These are phyloP conservation scores for Autographa pulchrina DNA, from an alignment of 2,888 invertebrate genomes.

Conservation along the genomic window DNA sequence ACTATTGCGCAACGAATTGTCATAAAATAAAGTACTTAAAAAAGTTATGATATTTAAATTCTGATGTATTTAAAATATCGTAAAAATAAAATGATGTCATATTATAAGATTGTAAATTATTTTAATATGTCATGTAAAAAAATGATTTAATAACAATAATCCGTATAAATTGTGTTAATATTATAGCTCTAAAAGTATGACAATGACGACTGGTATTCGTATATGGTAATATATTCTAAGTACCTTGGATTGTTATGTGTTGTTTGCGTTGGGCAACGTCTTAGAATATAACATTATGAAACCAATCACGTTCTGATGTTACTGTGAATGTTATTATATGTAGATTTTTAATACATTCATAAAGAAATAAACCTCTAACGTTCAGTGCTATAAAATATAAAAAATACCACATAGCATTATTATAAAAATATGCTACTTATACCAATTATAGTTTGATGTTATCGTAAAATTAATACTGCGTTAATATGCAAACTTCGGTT, in stretches of 20 bases:
- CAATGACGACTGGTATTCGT: slow-evolving; percentile 41
- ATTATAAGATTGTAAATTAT: slow-evolving; percentile 17
- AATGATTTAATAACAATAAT: slow-evolving; percentile 43
- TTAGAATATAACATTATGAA: slow-evolving; percentile 46
- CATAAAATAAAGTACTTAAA: not conserved
- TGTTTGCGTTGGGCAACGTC: slow-evolving; percentile 49
- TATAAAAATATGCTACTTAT: slow-evolving; percentile 45
- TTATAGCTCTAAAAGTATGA: slow-evolving; percentile 38
- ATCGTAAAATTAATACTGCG: slow-evolving; percentile 59
- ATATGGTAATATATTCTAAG: slow-evolving; percentile 48
- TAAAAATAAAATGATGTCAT: slow-evolving; percentile 28
- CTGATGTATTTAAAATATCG: slow-evolving; percentile 5
- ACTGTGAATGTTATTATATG: slow-evolving; percentile 32
- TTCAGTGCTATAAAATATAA: slow-evolving; percentile 12
- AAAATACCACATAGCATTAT: slow-evolving; percentile 27
- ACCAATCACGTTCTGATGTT: slow-evolving; percentile 55
- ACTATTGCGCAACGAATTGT: not conserved
- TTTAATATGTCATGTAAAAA: slow-evolving; percentile 30
- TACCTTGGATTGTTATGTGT: slow-evolving; percentile 42
- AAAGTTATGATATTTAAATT: not conserved
- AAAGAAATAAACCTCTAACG: slow-evolving; percentile 20
- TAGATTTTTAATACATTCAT: slow-evolving; percentile 37
- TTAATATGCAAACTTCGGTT: slow-evolving; percentile 64
- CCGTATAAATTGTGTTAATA: slow-evolving; percentile 33
- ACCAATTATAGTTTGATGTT: slow-evolving; percentile 54